Evolutionary conservation across 1,140 invertebrate species (phyloP).

Genomic region (Camponotus vicinus): DNA sequence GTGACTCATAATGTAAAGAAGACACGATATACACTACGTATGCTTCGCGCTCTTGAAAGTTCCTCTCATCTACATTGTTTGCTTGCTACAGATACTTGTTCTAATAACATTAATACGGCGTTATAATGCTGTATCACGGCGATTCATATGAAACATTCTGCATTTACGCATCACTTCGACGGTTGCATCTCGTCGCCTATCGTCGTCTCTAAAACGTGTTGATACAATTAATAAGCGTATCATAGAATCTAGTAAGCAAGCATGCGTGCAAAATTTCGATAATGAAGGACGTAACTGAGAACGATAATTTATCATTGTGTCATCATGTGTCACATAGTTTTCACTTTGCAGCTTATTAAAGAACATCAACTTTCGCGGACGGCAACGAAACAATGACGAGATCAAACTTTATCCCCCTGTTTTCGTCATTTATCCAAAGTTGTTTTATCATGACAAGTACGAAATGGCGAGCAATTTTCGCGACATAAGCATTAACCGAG

Average conservation of each 20-base stretch:
- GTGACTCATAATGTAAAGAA: not conserved
- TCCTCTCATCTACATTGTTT: not conserved
- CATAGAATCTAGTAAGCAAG: conserved; percentile 22
- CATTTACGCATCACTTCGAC: not conserved
- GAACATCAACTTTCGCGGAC: conserved; percentile 36
- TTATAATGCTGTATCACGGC: not conserved
- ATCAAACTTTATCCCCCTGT: conserved; percentile 32
- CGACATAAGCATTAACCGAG: conserved; percentile 5
- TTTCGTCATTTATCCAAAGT: conserved; percentile 3
- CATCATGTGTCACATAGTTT: conserved; percentile 20
- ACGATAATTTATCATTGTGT: conserved; percentile 50
- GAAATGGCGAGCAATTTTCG: conserved; percentile 20
- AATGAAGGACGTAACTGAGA: conserved; percentile 27
- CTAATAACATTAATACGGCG: not conserved
- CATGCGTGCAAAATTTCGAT: conserved; percentile 57
- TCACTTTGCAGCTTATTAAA: conserved; percentile 42
- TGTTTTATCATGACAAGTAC: not conserved
- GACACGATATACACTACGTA: not conserved
- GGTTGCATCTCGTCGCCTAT: not conserved
- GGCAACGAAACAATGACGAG: conserved; percentile 25
- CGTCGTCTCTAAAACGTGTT: conserved; percentile 6
- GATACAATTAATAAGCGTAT: conserved; percentile 43
- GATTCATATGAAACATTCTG: not conserved
- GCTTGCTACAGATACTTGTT: not conserved
- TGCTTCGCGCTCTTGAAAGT: not conserved